phyloP scores from a whole-genome alignment of 2,888 invertebrate genomes.

The Drosophila conformis region DNA sequence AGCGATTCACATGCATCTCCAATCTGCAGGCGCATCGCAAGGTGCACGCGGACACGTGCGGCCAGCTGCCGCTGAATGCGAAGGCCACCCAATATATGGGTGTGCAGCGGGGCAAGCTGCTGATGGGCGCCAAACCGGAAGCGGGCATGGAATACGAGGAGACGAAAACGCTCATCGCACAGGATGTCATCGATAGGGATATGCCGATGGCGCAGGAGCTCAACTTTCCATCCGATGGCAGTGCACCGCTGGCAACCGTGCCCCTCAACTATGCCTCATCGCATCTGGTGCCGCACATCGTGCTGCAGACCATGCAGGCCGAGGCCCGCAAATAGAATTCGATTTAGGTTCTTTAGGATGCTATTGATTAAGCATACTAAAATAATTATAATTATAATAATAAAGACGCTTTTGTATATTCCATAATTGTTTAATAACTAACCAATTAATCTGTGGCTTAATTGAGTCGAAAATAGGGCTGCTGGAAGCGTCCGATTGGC shows the following conservation, averaged over 20 bases:
- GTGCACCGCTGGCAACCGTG: constrained; percentile 75
- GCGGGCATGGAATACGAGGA: constrained; percentile 82
- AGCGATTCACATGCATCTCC: constrained; percentile 86
- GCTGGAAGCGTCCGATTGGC: constrained; percentile 90
- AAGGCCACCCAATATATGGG: constrained; percentile 84
- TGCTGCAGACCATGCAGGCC: constrained; percentile 73
- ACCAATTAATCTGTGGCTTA: constrained; percentile 35
- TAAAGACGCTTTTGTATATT: constrained; percentile 72
- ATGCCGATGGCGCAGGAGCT: constrained; percentile 80
- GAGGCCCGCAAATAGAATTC: constrained; percentile 61
- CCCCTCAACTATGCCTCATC: constrained; percentile 77
- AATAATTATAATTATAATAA: constrained; percentile 25
- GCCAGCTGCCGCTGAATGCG: constrained; percentile 82
- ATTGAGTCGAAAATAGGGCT: constrained; percentile 87
- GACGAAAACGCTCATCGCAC: constrained; percentile 79
- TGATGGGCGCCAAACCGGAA: constrained; percentile 83
- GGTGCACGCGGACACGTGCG: constrained; percentile 85
- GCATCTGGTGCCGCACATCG: constrained; percentile 64
- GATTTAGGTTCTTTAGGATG: constrained; percentile 36
- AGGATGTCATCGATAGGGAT: constrained; percentile 81
- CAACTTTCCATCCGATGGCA: constrained; percentile 79
- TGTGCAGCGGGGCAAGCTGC: constrained; percentile 82
- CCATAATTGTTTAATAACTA: constrained; percentile 24
- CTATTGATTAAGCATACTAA: constrained; percentile 30
- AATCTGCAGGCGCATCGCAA: constrained; percentile 86